These are phyloP conservation scores for Dasypolia templi DNA, from an alignment of 2,888 invertebrate genomes.

Conservation along the genomic window DNA sequence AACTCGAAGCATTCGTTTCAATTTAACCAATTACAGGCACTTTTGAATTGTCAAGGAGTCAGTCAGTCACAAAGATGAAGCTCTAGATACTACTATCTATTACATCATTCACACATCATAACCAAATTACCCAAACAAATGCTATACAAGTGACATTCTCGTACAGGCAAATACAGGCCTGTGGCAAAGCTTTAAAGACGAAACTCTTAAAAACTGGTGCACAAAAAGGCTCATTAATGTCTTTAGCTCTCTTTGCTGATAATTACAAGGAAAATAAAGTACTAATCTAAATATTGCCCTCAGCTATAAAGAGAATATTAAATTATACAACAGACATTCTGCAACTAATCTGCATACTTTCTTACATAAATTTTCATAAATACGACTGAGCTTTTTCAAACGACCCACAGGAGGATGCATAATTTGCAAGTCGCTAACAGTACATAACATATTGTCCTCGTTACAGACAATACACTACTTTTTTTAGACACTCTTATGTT, in stretches of 20 bases:
- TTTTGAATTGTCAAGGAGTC: neutral
- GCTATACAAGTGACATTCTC: neutral
- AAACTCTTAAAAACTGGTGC: neutral
- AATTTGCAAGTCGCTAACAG: constrained; percentile 55
- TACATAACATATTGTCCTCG: constrained; percentile 65
- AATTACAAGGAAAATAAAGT: neutral
- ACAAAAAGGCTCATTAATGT: neutral
- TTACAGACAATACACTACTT: constrained; percentile 67
- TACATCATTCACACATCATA: neutral
- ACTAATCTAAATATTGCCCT: neutral
- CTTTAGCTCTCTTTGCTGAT: neutral
- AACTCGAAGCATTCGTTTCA: neutral
- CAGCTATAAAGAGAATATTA: constrained; percentile 5
- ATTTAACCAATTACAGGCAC: neutral
- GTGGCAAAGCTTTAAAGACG: neutral
- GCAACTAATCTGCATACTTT: constrained; percentile 35
- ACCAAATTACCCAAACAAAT: neutral
- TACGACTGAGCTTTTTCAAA: constrained; percentile 49
- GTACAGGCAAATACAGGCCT: neutral
- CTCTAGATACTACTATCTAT: neutral
- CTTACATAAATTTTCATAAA: constrained; percentile 45
- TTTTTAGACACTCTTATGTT: constrained; percentile 74
- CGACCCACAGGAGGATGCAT: constrained; percentile 52
- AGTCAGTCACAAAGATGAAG: neutral
- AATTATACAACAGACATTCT: constrained; percentile 22